These are phyloP conservation scores for Poecilus cupreus DNA, from an alignment of 2,888 invertebrate genomes.

Conservation along the genomic window DNA sequence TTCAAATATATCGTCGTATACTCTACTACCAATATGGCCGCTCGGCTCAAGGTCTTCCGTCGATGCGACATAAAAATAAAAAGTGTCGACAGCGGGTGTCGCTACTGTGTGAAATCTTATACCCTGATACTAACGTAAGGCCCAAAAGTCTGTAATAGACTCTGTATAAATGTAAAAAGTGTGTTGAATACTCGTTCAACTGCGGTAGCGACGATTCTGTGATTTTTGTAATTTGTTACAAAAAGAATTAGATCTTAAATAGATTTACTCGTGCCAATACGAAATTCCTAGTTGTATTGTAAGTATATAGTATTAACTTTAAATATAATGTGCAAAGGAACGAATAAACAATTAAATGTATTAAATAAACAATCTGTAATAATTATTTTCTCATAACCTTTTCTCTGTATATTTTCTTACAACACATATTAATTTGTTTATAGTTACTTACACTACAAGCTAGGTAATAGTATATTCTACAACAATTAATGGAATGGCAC, in stretches of 20 bases:
- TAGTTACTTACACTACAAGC: no score
- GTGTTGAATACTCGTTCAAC: background rate
- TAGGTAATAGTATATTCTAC: no score
- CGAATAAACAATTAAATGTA: background rate
- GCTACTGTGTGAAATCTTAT: no score
- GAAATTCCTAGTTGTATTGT: background rate
- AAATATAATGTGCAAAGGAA: background rate
- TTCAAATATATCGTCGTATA: no score
- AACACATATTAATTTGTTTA: no score
- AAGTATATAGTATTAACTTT: background rate
- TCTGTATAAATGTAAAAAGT: background rate
- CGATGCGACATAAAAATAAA: no score
- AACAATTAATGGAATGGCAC: no score
- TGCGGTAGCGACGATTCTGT: background rate
- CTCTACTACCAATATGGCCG: no score
- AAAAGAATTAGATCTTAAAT: slow-evolving; percentile 5
- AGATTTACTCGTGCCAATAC: no score
- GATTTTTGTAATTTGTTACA: slow-evolving; percentile 9
- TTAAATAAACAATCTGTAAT: background rate
- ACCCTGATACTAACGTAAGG: background rate
- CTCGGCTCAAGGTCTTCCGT: no score
- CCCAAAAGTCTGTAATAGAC: background rate
- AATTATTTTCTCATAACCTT: background rate
- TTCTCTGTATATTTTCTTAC: no score
- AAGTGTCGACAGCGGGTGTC: no score